A percentile compares a stretch with the other conserved stretches of the same genome.
Conservation (phyloP, 2,113 vertebrate genomes). For the Uropsilus gracilis region DNA sequence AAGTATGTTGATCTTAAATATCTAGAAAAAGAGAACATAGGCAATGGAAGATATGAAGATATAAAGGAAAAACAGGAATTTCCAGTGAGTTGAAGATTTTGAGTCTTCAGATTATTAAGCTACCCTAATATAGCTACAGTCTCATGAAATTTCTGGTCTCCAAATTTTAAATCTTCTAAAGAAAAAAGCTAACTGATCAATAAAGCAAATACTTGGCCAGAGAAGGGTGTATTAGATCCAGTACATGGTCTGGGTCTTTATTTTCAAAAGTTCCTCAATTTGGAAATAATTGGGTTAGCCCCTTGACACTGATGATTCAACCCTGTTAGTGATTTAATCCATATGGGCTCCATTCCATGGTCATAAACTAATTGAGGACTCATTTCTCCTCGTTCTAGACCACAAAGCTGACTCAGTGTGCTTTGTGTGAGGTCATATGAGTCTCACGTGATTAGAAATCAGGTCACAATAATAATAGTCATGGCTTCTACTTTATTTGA, state of each 20-base stretch:
- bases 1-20: no score
- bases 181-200: no score
- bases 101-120: not conserved
- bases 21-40: not conserved
- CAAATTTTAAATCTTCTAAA: not conserved
- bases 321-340: constrained; percentile 33
- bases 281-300: constrained; percentile 34
- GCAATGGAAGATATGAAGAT: not conserved
- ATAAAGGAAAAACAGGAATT: not conserved
- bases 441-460: not conserved
- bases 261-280: not conserved
- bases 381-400: constrained; percentile 27
- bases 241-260: not conserved
- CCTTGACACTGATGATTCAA: constrained; percentile 42
- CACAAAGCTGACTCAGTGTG: constrained; percentile 62
- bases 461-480: constrained; percentile 41
- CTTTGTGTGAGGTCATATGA: not conserved
- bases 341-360: not conserved
- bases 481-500: constrained; percentile 55
- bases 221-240: not conserved
- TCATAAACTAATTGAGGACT: not conserved
- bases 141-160: not conserved
- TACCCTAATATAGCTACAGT: not conserved
- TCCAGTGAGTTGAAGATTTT: not conserved
- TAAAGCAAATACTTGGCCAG: not conserved